phyloP scores from a whole-genome alignment of 2,888 invertebrate genomes.

The Trachelus stipa region DNA sequence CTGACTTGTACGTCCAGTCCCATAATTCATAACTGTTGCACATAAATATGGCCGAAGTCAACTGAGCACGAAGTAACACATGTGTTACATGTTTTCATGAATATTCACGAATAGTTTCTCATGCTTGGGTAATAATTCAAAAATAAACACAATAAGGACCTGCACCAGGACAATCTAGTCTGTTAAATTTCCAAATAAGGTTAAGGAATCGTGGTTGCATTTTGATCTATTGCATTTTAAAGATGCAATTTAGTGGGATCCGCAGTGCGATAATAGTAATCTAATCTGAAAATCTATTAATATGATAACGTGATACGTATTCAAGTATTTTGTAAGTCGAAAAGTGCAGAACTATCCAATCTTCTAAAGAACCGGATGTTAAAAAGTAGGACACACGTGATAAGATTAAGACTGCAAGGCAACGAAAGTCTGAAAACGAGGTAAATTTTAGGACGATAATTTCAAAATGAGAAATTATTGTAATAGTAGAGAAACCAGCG shows the following conservation, averaged over 20 bases:
- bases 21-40: background rate
- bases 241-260: too few species aligned
- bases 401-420: background rate
- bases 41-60: background rate
- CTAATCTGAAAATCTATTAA: too few species aligned
- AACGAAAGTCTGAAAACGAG: background rate
- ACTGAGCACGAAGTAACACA: background rate
- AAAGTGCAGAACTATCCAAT: background rate
- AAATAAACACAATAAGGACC: background rate
- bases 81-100: background rate
- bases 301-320: background rate
- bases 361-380: background rate
- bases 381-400: background rate
- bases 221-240: too few species aligned
- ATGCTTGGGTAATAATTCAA: background rate
- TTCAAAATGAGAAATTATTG: background rate
- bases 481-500: background rate
- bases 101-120: background rate
- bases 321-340: background rate
- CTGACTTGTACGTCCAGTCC: background rate
- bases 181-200: background rate
- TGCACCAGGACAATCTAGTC: background rate
- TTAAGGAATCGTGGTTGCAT: too few species aligned
- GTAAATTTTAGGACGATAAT: background rate
- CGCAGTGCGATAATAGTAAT: too few species aligned